phyloP scores from a whole-genome alignment of 2,113 vertebrate species.

The Acrocephalus arundinaceus region DNA sequence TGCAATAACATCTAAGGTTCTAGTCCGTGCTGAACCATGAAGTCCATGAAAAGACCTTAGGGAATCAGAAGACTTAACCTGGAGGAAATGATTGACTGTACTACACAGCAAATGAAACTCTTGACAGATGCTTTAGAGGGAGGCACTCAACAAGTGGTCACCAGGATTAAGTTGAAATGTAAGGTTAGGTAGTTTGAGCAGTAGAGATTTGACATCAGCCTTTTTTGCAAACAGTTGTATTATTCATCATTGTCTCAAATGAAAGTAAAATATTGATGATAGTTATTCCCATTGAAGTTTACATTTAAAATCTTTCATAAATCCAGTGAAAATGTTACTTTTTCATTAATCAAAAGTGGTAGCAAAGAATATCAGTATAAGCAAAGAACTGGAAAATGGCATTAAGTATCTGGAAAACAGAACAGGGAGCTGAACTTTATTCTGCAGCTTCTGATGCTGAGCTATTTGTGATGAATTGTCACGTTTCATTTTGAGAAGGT shows the following conservation, averaged over 20 bases:
- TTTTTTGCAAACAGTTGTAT: not conserved
- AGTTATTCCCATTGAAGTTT: not conserved
- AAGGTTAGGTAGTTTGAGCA: not conserved
- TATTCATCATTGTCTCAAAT: not conserved
- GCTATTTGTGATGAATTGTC: not conserved
- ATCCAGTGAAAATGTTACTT: not conserved
- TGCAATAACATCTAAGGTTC: not conserved
- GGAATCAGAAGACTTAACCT: not conserved
- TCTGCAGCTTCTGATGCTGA: not conserved
- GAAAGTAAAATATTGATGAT: not conserved
- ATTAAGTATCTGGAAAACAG: not conserved
- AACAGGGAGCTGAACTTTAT: not conserved
- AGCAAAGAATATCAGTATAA: not conserved
- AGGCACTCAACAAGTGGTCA: not conserved
- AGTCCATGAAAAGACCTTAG: not conserved
- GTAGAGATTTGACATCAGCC: not conserved
- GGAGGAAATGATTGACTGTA: not conserved
- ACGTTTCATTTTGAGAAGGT: rapidly evolving
- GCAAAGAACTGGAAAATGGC: not conserved
- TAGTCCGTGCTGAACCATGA: not conserved
- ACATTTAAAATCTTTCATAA: not conserved
- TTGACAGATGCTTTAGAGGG: not conserved
- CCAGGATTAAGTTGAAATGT: not conserved
- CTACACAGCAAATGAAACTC: not conserved
- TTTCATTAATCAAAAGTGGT: not conserved